Base-by-base conservation (phyloP, 2,113 vertebrate genomes). In the Canis aureus region DNA sequence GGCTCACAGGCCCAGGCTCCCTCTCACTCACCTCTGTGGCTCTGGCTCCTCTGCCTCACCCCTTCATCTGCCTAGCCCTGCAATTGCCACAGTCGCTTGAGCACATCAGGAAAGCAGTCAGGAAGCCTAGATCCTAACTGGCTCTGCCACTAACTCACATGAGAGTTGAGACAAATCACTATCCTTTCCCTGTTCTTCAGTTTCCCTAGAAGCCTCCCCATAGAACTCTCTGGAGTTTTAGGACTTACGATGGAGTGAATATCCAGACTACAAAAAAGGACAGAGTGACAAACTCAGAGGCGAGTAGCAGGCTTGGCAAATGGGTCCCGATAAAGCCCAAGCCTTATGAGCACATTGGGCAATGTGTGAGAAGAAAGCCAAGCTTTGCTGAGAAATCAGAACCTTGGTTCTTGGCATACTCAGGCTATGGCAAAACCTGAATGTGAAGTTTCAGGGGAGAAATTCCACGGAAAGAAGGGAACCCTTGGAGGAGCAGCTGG, bases 21-120 rank as follows among this genome's bases (percentile, higher is more conserved):
- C 93, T 85, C 96, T 92, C 0, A 0, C 95, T 62, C 71, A 97
- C 96, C 97, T 80, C 92, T 90, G 94, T 57, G 35, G 95, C 92
- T 97, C 96, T 57, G 35, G 95, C 92, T 97, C 96, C 97, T 64
- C 25, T 12, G 43, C 53, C 62, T 89, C 22, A 81, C 93, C 89
- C 66, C 73, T 57, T 43, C 4, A 6, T 43, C 79, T 20, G 13
- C 59, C 59, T 16, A 51, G 49, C 35, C 66, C 66, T 23, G 11
- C 5, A n/a, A 86, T 23, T 43, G 51, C 66, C 2, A 0, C 43
- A 35, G 9, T 8, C 7, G 32, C 84, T 12, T 2, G 19, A 87
- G 49, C 55, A n/a, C 23, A 32, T 17, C 51, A 10, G 10, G 89
- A 95, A 91, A 81, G 85, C 29, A 53, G 19, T 5, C 64, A 74